Conservation (phyloP, 2,888 invertebrate species). For the Mantis religiosa region DNA sequence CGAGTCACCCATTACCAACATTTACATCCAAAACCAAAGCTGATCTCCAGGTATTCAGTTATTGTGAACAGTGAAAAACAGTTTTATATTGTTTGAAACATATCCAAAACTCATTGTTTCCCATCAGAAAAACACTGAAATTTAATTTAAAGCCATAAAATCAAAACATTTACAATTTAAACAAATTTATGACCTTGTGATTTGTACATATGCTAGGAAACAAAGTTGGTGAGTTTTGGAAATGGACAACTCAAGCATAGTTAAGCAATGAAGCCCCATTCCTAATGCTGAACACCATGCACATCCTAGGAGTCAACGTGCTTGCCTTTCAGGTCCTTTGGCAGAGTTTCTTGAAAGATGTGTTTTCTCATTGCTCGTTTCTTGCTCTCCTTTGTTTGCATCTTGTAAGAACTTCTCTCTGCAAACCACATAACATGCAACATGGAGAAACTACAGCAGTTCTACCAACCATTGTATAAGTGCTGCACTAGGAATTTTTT, state of each 20-base stretch:
- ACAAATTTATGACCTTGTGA: too few relatives aligned
- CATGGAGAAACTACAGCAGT: not conserved
- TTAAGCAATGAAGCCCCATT: not conserved
- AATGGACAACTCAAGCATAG: not conserved
- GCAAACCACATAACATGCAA: constrained; percentile 5
- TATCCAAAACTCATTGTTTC: too few relatives aligned
- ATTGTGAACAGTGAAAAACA: too few relatives aligned
- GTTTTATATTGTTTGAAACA: too few relatives aligned
- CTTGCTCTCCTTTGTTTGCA: not conserved
- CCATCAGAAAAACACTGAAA: too few relatives aligned
- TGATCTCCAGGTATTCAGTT: too few relatives aligned
- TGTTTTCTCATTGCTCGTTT: not conserved
- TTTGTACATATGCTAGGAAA: too few relatives aligned
- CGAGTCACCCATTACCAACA: too few relatives aligned
- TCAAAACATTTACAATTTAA: too few relatives aligned
- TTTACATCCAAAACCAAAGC: too few relatives aligned
- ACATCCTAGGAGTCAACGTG: not conserved
- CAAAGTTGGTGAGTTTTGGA: too few relatives aligned
- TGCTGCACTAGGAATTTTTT: not conserved
- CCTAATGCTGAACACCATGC: not conserved
- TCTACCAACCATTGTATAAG: not conserved
- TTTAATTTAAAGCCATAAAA: too few relatives aligned
- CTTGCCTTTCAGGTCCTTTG: constrained; percentile 5
- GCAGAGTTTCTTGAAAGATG: not conserved
- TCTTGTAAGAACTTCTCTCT: constrained; percentile 13